A percentile compares a stretch with the other conserved stretches of the same genome.
phyloP scores from a whole-genome alignment of 2,888 invertebrate genomes.

The Bugulina stolonifera region DNA sequence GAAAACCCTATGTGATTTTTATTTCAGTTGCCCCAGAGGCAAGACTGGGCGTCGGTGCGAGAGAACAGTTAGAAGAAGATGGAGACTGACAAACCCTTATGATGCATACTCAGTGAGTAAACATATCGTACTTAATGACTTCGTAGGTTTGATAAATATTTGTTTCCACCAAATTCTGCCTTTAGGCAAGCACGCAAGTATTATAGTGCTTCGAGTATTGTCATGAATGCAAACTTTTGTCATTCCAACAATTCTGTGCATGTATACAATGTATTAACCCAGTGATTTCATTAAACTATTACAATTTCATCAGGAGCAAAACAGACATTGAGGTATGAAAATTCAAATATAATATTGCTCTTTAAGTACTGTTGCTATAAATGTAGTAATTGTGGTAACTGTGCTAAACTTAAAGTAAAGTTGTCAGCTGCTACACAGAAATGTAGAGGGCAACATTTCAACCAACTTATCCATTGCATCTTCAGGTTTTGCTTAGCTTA shows the following conservation, averaged over 20 bases:
- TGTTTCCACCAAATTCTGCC: no score
- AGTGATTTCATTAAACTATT: background rate
- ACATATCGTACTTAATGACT: background rate
- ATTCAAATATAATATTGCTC: no score
- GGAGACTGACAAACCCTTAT: background rate
- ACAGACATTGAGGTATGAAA: background rate
- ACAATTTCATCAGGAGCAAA: background rate
- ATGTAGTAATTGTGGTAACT: no score
- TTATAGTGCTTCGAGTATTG: background rate
- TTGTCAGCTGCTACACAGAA: no score
- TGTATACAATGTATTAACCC: background rate
- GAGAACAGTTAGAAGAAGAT: background rate
- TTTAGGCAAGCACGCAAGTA: background rate
- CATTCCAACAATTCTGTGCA: no score
- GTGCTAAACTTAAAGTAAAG: no score
- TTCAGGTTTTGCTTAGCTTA: no score
- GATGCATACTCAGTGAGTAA: slow-evolving; percentile 6
- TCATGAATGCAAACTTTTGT: background rate
- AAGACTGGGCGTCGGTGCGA: background rate
- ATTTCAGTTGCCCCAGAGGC: background rate
- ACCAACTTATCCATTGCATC: no score
- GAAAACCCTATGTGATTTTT: no score
- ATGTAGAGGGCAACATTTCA: no score
- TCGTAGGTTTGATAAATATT: no score
- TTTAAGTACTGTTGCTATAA: no score